Base-by-base conservation (phyloP, 2,113 vertebrate species). In the Columba janthina region DNA sequence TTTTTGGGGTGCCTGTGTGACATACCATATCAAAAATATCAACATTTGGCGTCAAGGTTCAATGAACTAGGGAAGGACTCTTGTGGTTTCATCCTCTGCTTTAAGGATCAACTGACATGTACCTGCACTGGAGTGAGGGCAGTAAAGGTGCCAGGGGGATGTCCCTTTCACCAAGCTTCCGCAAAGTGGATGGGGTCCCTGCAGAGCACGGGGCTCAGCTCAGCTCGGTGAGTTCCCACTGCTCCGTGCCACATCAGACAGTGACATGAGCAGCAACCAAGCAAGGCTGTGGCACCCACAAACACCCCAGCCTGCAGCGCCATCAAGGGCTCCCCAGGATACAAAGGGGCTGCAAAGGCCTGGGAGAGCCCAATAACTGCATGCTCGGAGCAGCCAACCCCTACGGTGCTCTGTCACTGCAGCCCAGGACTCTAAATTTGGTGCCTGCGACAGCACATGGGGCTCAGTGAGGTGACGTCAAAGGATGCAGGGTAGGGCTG, bases 361-460 rank as follows among this genome's bases (percentile, higher is more conserved):
- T 58, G 40, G 19, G 20, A 71, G 26, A 79, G 12, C 51, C 19
- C 66, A 57, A 3, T 61, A 79, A 38, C 42, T 48, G 16, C 64
- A 44, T 85, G 28, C 65, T 46, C 4, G 6, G 72, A 71, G 76
- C 26, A 94, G 36, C 36, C 66, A 32, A 19, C 46, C 24, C 46
- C 11, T 28, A 8, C 60, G 28, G 26, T 8, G 53, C 31, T 38
- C n/a, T 38, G 20, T 29, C 56, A 57, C 22, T 15, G 61, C 71
- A 82, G 56, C 29, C 53, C 36, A 71, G 29, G n/a, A 28, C 22
- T 42, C 74, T 4, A 34, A 74, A 53, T 22, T 24, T 7, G 2
- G 15, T 36, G 32, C 12, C 21, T 70, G 56, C 26, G 73, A 3
- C 25, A 32, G 26, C 46, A 19, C 0, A 1, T n/a, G n/a, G 12